Evolutionary conservation across 1,140 invertebrate genomes (phyloP).

Genomic region (Heliconius nattereri): DNA sequence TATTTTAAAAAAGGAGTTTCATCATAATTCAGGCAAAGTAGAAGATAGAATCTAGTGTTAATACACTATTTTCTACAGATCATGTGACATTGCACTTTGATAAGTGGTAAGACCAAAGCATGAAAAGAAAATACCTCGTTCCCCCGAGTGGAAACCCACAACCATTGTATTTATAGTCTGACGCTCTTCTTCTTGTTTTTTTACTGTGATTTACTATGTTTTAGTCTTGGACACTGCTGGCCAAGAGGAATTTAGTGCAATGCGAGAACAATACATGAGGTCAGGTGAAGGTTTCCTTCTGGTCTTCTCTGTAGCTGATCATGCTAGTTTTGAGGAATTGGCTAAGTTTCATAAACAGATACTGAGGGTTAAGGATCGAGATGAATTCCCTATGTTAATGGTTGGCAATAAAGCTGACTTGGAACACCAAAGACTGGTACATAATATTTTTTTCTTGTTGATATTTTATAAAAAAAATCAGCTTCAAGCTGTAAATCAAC

Average conservation of each 20-base stretch:
- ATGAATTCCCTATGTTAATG: slow-evolving; percentile 98
- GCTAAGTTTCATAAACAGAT: slow-evolving; percentile 97
- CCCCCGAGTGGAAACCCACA: no score
- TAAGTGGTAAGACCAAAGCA: no score
- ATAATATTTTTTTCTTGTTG: not conserved
- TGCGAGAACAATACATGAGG: slow-evolving; percentile 98
- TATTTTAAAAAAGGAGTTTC: no score
- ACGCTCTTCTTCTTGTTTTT: no score
- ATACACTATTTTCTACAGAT: no score
- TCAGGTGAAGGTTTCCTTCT: slow-evolving; percentile 97
- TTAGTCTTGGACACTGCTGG: slow-evolving; percentile 97
- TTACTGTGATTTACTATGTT: not conserved
- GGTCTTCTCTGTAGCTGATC: slow-evolving; percentile 96
- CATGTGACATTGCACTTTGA: no score
- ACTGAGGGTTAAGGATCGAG: slow-evolving; percentile 94
- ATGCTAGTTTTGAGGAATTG: slow-evolving; percentile 96
- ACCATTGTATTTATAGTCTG: no score
- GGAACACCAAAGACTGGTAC: slow-evolving; percentile 92
- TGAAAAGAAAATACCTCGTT: no score
- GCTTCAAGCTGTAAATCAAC: no score
- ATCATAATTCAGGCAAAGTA: no score
- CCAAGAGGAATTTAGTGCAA: slow-evolving; percentile 98
- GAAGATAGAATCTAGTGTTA: no score
- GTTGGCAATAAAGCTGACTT: slow-evolving; percentile 98
- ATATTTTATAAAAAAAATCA: no score